A percentile compares a stretch with the other conserved stretches of the same genome.
Conservation (phyloP, 2,797 vertebrate species). For the Otolemur crassicaudatus region DNA sequence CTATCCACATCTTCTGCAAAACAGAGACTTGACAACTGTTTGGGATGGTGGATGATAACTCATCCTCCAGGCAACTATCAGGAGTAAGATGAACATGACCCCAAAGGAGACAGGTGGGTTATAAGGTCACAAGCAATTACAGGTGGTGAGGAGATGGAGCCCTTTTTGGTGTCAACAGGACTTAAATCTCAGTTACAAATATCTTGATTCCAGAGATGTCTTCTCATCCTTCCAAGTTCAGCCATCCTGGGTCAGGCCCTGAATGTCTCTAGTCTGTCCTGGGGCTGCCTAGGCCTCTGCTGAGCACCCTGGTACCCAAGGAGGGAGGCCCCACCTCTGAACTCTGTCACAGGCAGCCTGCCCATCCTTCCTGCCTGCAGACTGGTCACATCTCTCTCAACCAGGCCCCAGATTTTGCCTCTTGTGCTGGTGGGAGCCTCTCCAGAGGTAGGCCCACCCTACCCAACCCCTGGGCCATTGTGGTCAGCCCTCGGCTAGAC, state of each 20-base stretch:
- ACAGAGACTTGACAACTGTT: background rate
- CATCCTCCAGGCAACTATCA: background rate
- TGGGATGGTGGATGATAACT: background rate
- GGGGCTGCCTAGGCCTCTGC: too few relatives aligned
- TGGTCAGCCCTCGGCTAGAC: too few relatives aligned
- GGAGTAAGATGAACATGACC: background rate
- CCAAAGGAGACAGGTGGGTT: background rate
- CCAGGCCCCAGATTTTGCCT: too few relatives aligned
- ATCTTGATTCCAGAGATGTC: background rate
- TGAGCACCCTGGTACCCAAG: background rate
- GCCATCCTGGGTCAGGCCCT: background rate
- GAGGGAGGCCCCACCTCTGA: background rate
- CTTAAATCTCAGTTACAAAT: background rate
- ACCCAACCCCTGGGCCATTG: background rate
- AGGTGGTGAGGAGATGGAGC: background rate
- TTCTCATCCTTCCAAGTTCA: background rate
- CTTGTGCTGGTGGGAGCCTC: background rate
- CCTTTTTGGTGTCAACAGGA: background rate
- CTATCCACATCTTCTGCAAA: background rate
- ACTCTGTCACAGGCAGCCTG: background rate
- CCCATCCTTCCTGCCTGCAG: background rate
- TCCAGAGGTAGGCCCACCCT: background rate
- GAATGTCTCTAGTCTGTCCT: background rate
- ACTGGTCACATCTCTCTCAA: too few relatives aligned
- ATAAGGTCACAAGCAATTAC: background rate